Percentiles rank a stretch among this genome's conserved stretches.
These are phyloP conservation scores for Erebia ligea DNA, from an alignment of 2,888 invertebrate species.

Conservation along the genomic window DNA sequence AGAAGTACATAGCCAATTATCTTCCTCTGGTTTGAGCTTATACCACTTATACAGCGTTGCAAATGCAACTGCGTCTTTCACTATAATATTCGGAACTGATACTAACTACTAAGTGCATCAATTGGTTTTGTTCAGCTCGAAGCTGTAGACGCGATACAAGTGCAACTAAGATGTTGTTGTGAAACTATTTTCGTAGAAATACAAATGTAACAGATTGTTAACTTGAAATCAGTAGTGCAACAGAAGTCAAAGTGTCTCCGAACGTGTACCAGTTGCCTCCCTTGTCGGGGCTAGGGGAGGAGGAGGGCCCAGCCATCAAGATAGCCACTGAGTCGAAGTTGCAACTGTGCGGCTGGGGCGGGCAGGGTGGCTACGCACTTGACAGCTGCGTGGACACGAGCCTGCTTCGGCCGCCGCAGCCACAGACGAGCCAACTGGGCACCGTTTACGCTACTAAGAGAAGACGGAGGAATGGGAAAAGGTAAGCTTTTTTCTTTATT, in stretches of 20 bases:
- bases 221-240: neutral
- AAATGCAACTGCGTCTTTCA: neutral
- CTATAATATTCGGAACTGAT: too few species aligned
- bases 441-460: conserved; percentile 99
- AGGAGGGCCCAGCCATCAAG: conserved; percentile 65
- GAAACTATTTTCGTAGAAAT: neutral
- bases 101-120: neutral
- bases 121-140: neutral
- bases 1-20: too few species aligned
- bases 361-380: conserved; percentile 73
- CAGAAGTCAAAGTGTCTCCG: conserved; percentile 51
- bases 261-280: conserved; percentile 39
- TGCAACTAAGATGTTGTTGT: conserved; percentile 1
- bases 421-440: conserved; percentile 92
- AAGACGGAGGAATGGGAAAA: conserved; percentile 97
- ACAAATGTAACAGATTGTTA: neutral
- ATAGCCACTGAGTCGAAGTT: conserved; percentile 78
- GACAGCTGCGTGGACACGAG: conserved; percentile 92
- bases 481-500: conserved; percentile 84
- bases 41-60: neutral
- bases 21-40: neutral
- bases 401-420: conserved; percentile 87
- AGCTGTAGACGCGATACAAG: neutral
- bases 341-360: conserved; percentile 77
- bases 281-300: conserved; percentile 40